Base-by-base conservation (phyloP, 2,888 invertebrate genomes). In the Megaustenia siamemsis region DNA sequence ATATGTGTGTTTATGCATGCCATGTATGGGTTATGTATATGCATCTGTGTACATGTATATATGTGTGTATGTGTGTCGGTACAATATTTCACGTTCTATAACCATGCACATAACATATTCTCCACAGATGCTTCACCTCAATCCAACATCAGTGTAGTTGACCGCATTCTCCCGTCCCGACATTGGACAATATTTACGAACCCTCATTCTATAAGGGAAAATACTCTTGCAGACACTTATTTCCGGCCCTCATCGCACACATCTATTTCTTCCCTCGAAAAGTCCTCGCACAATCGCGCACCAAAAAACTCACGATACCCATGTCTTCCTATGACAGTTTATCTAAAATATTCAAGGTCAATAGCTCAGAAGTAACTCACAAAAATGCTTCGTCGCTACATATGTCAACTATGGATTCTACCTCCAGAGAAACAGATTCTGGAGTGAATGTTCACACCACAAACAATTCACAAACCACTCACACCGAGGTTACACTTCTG, bases 71-170 rank as follows among this genome's bases (percentile, higher is more conserved):
- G n/a, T n/a, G n/a, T n/a, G n/a, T n/a, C n/a, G n/a, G n/a, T n/a
- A n/a, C n/a, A n/a, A n/a, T n/a, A n/a, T n/a, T 63, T 6, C 10
- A 63, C 63, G 32, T 3, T 63, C 12, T 45, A 45, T 45, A 45
- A 45, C 12, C 12, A 45, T 10, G 45, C 45, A 10, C 45, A 45
- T 10, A n/a, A n/a, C 6, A 32, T 10, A 12, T 18, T 49, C 32
- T 49, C 32, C 73, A 73, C 73, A 73, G 73, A 73, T 5, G 3
- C 28, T 32, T 15, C 21, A 1, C 1, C 21, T 5, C 24, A 69
- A n/a, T 80, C 80, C 12, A 69, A 10, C 49, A 35, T 80, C 69
- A 10, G 32, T 32, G 24, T 80, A 38, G 69, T 53, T 35, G 80
- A 80, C n/a, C 38, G 53, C 24, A 53, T 80, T n/a, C 12, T 40